Base-by-base conservation (phyloP, 2,888 invertebrate species). In the Erebia palarica region DNA sequence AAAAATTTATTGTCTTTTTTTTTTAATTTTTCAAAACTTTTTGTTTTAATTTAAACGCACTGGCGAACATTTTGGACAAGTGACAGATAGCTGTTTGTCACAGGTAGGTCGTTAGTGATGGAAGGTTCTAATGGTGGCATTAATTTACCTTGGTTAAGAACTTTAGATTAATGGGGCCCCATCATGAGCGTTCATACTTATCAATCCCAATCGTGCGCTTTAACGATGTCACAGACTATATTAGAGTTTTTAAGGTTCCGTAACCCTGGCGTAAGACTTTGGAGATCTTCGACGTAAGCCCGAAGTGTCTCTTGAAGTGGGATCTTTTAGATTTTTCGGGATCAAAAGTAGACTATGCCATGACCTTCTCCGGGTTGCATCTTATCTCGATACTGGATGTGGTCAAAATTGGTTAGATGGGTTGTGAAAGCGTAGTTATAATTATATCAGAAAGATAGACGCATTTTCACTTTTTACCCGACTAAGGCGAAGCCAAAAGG, bases 11-110 rank as follows among this genome's bases (percentile, higher is more conserved):
- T 11, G 13, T 47, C 13, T 14, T 49, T 49, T 49, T 14, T 53
- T 9, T 14, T n/a, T n/a, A n/a, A n/a, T n/a, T n/a, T n/a, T n/a
- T n/a, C n/a, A 3, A 27, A 16, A 16, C n/a, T 16, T 53, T 53
- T 53, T 53, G 16, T 8, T 9, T 16, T 7, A 16, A 53, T 8
- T 9, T 16, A 1, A 16, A 53, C 51, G 1, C 16, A 18, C 1
- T 10, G 10, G 10, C 11, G 55, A 55, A 55, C 18, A 8, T 18
- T 55, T 51, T 51, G 14, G 10, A 10, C 16, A 14, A 36, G 8
- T 36, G 36, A 59, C 27, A 36, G 59, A 59, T 36, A 42, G 60
- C n/a, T 61, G 27, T 84, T 84, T 79, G 82, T 84, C 83, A 82
- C 81, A 82, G 82, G 78, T 77, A 51, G 51, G 51, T n/a, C 36